phyloP scores from a whole-genome alignment of 2,888 invertebrate genomes.

The Sycophila texana region DNA sequence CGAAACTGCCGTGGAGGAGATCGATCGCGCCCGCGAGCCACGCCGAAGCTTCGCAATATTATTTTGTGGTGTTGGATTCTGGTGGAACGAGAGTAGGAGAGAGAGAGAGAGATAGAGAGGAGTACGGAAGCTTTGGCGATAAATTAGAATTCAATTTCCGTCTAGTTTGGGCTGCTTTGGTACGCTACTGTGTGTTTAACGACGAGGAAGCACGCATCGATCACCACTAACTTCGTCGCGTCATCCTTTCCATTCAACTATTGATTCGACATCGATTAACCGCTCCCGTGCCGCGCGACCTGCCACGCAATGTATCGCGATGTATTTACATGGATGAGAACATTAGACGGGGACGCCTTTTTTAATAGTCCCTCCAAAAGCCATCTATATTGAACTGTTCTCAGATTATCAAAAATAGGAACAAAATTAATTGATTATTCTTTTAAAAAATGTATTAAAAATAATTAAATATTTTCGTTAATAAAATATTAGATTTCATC shows the following conservation, averaged over 20 bases:
- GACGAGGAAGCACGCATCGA: constrained; percentile 64
- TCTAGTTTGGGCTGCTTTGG: constrained; percentile 1
- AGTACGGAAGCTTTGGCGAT: constrained; percentile 2
- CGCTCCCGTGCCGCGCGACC: constrained; percentile 39
- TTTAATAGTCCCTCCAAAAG: too few species aligned
- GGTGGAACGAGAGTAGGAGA: constrained; percentile 8
- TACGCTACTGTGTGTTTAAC: constrained; percentile 25
- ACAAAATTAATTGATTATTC: too few species aligned
- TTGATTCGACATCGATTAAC: constrained; percentile 64
- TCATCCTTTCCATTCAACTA: constrained; percentile 61
- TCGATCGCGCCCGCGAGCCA: constrained; percentile 1
- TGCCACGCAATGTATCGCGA: neutral
- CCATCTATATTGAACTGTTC: too few species aligned
- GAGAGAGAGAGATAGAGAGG: neutral
- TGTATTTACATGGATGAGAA: too few species aligned
- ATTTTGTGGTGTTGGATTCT: neutral
- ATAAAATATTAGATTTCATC: too few species aligned
- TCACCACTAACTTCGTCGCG: constrained; percentile 67
- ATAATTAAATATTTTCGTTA: too few species aligned
- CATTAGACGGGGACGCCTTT: too few species aligned
- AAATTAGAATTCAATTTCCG: constrained; percentile 58
- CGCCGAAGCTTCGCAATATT: neutral
- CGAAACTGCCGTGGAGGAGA: constrained; percentile 20
- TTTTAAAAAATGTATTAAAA: too few species aligned
- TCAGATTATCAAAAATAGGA: too few species aligned